Base-by-base conservation (phyloP, 1,140 invertebrate species). In the Diachasma alloeum region DNA sequence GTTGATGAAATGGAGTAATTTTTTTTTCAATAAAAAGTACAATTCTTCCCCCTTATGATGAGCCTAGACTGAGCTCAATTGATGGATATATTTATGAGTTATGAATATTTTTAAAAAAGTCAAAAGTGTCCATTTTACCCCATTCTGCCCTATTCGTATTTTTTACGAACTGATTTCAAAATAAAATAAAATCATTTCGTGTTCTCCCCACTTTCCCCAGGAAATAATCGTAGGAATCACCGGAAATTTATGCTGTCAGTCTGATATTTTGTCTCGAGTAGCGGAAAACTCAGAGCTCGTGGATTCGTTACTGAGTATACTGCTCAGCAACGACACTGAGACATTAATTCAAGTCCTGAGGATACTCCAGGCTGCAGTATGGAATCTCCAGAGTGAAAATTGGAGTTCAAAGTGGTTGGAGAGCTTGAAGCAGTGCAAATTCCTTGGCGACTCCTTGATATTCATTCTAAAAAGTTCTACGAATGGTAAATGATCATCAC, bases 181-280 rank as follows among this genome's bases (percentile, higher is more conserved):
- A n/a, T n/a, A n/a, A n/a, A n/a, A n/a, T n/a, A n/a, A n/a, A n/a
- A n/a, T n/a, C n/a, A n/a, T n/a, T n/a, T n/a, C n/a, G n/a, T n/a
- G n/a, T n/a, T n/a, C n/a, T n/a, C n/a, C n/a, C n/a, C 6, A 19
- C 53, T 74, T 56, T 71, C 86, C 85, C 19, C 74, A 91, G 84
- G 94, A 96, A 91, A 94, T 95, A 74, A 81, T 95, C 1, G 87
- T 95, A 22, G 94, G 94, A 10, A 93, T 95, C 63, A 88, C 94
- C 75, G 93, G 92, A 0, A 95, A 96, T 84, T 92, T 95, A 89
- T 93, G 93, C 79, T 93, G 92, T 78, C 85, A 92, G 22, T 83
- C 89, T 76, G 82, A 90, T 80, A 83, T 91, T 4, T 85, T 92
- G 5, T 78, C 87, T 31, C 74, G 79, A 9, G 78, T 93, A 3